phyloP scores from a whole-genome alignment of 2,888 invertebrate species.

The Caenorhabditis parvicauda region DNA sequence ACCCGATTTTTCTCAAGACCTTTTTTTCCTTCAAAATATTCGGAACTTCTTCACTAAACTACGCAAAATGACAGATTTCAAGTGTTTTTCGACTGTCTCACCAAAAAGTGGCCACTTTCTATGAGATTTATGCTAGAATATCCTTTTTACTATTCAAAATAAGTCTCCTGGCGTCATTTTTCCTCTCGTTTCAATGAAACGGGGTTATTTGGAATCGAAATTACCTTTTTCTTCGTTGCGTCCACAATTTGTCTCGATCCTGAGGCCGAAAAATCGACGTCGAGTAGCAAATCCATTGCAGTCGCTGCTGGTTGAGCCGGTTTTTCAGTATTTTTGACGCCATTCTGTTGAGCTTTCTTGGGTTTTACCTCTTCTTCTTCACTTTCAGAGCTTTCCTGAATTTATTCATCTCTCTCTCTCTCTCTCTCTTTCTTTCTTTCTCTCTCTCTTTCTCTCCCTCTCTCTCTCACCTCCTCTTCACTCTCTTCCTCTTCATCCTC shows the following conservation, averaged over 20 bases:
- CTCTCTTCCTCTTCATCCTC: conserved; percentile 45
- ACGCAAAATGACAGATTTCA: too few species aligned
- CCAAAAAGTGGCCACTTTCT: too few species aligned
- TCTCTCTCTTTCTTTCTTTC: conserved; percentile 21
- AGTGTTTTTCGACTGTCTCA: too few species aligned
- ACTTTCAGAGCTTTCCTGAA: conserved; percentile 28
- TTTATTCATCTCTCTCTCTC: conserved; percentile 14
- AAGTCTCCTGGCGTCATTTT: too few species aligned
- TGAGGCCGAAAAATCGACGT: conserved; percentile 43
- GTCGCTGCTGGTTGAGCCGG: conserved; percentile 4
- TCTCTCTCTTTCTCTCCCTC: conserved; percentile 20
- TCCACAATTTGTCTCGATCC: conserved; percentile 34
- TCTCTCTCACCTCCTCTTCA: conserved; percentile 35
- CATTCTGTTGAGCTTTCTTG: conserved; percentile 21
- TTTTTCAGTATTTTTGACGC: background rate
- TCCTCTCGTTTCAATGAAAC: too few species aligned
- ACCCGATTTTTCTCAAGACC: too few species aligned
- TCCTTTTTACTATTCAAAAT: too few species aligned
- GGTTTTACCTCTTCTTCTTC: conserved; percentile 22
- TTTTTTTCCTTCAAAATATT: too few species aligned
- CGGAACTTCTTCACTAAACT: too few species aligned
- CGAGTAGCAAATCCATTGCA: conserved; percentile 38
- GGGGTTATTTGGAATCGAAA: background rate
- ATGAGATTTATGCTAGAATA: too few species aligned
- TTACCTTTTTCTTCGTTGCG: conserved; percentile 2